Conservation (phyloP, 2,113 vertebrate species). For the Picathartes gymnocephalus region DNA sequence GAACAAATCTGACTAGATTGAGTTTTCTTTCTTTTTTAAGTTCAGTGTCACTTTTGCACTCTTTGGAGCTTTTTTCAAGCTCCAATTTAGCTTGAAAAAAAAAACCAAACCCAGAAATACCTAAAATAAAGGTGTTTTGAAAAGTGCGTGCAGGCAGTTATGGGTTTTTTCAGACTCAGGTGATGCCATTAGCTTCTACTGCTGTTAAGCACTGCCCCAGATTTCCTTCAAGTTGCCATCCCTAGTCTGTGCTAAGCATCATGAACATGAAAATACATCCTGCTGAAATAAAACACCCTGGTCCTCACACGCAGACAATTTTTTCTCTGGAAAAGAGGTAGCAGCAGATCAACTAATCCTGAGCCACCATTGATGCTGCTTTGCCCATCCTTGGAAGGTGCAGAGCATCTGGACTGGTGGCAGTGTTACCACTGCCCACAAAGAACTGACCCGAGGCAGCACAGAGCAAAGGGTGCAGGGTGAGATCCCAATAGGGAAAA, state of each 20-base stretch:
- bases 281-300: not conserved
- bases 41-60: not conserved
- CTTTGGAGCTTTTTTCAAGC: too few species aligned
- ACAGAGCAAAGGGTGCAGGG: not conserved
- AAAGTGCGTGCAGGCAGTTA: not conserved
- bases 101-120: not conserved
- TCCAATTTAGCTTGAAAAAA: not conserved
- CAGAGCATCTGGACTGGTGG: not conserved
- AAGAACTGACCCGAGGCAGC: not conserved
- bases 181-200: not conserved
- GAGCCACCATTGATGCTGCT: not conserved
- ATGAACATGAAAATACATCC: not conserved
- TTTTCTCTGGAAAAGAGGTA: not conserved
- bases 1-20: not conserved
- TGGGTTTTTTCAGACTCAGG: not conserved
- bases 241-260: not conserved
- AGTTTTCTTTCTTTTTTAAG: not conserved
- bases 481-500: not conserved
- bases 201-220: not conserved
- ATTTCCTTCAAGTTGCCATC: not conserved
- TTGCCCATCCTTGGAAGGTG: not conserved
- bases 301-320: not conserved
- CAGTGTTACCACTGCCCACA: not conserved
- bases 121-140: conserved; percentile 4
- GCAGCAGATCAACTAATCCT: not conserved